Percentiles rank a stretch among this genome's conserved stretches.
Conservation (phyloP, 2,888 invertebrate species). For the Didymodactylos carnosus region DNA sequence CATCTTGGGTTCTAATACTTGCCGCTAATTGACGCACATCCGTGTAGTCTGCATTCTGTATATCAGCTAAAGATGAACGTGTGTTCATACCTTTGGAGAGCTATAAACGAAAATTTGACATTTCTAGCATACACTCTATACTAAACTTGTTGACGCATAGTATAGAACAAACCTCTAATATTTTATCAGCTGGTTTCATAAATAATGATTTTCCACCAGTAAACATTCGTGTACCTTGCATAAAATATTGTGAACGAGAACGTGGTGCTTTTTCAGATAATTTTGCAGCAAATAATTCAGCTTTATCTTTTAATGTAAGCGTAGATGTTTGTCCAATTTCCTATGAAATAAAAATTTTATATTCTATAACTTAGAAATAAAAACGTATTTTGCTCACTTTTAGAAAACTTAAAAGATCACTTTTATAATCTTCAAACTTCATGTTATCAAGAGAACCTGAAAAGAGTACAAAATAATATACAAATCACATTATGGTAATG, state of each 20-base stretch:
- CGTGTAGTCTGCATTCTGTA: not conserved
- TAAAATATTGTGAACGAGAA: constrained; percentile 42
- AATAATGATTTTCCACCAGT: constrained; percentile 33
- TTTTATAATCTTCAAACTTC: not conserved
- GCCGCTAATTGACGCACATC: not conserved
- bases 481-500: too few species aligned
- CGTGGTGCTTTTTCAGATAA: constrained; percentile 38
- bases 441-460: not conserved
- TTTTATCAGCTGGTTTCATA: constrained; percentile 1
- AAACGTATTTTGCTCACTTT: not conserved
- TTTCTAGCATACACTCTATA: too few species aligned
- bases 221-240: constrained; percentile 39
- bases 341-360: constrained; percentile 20
- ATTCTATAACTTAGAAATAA: not conserved
- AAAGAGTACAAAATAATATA: not conserved
- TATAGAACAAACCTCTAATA: not conserved
- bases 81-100: not conserved
- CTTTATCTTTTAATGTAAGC: constrained; percentile 40
- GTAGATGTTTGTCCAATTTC: constrained; percentile 38
- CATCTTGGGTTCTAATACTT: constrained; percentile 20
- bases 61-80: not conserved
- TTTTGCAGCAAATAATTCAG: constrained; percentile 39
- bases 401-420: not conserved
- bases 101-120: too few species aligned
- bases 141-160: too few species aligned